Evolutionary conservation across 1,140 invertebrate species (phyloP), one percentile per base, ranked within the genome.

Genomic region (Dendrolimus kikuchii): DNA sequence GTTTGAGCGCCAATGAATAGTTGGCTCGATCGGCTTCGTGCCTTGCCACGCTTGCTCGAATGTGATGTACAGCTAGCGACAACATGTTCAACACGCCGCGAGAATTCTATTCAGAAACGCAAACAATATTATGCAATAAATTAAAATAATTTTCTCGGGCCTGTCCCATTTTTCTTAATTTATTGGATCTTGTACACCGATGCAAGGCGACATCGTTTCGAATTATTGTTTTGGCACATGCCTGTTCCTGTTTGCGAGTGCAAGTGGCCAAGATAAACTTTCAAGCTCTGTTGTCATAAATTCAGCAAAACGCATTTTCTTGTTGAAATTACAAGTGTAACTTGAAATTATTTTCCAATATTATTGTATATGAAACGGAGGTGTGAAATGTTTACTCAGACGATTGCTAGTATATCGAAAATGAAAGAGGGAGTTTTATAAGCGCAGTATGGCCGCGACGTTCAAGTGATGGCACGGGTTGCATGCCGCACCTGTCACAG

Each of bases 1-100:
- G 74, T 82, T 74, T 82, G 80, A 79, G 74, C 74, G 81, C 78
- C 81, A 83, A 86, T 83, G 80, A 85, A 86, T 85, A 81, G 75
- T 84, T 86, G 81, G 80, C 78, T 85, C 78, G 81, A 83, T 85
- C 75, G 77, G 71, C 72, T 74, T 79, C 78, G 79, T 84, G 74
- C 62, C 73, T 77, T 78, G 76, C 81, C 64, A 86, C 80, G 81
- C 78, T 83, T 81, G 80, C 77, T 70, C 81, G 80, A 83, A 85
- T 85, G 80, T 85, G 78, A 85, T 83, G 73, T 78, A 85, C 77
- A 74, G 78, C 81, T 81, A 57, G 75, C 71, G 77, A 75, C 78
- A 74, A 73, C 72, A 70, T 60, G 79, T 71, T 78, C 74, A 64
- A 75, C 74, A 77, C 74, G 70, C 64, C 74, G 71, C 73, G 51